These are phyloP conservation scores for Eulemur rubriventer DNA, from an alignment of 2,797 vertebrate species.

Conservation along the genomic window DNA sequence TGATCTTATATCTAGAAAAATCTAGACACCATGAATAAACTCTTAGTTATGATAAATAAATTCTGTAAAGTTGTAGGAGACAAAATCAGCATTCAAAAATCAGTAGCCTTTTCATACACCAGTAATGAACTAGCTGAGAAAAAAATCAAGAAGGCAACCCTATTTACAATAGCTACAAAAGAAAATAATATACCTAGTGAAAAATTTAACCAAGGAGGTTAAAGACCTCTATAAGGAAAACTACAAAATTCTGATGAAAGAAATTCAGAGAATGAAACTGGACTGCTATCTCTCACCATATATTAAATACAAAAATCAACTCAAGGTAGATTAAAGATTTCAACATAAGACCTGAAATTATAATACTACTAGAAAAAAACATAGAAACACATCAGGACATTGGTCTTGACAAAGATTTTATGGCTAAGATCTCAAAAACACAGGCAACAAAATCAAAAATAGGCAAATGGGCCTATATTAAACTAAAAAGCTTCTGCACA, in stretches of 20 bases:
- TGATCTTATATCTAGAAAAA: neutral
- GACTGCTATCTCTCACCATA: neutral
- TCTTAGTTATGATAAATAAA: neutral
- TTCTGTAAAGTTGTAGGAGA: neutral
- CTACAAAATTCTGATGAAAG: neutral
- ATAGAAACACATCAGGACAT: neutral
- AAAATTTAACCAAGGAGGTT: neutral
- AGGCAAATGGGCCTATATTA: neutral
- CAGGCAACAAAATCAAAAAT: neutral
- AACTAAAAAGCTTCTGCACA: neutral
- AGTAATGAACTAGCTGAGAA: neutral
- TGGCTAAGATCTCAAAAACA: neutral
- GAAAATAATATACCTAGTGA: neutral
- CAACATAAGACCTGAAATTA: neutral
- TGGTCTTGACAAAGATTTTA: neutral
- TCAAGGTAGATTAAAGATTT: neutral
- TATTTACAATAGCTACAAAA: neutral
- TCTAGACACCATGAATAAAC: neutral
- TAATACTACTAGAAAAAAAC: neutral
- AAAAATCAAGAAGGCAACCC: neutral
- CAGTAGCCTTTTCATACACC: neutral
- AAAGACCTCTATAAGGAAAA: neutral
- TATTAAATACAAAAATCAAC: neutral
- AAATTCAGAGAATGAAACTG: neutral
- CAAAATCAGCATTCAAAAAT: neutral